These are phyloP conservation scores for Polyommatus icarus DNA, from an alignment of 2,888 invertebrate genomes.

Conservation along the genomic window DNA sequence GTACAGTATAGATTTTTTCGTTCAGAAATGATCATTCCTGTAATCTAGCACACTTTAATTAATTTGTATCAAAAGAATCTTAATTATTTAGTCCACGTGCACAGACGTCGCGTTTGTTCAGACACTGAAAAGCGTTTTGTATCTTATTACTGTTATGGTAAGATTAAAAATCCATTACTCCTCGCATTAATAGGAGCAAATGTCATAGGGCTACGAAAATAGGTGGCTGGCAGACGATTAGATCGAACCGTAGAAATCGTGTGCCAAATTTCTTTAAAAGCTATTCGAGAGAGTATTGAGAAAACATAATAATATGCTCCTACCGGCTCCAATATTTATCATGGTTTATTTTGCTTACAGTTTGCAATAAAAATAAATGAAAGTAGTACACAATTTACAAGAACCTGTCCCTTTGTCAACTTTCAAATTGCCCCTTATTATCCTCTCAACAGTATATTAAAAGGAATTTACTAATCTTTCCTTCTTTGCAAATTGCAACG, in stretches of 20 bases:
- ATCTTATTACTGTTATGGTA: slow-evolving; percentile 23
- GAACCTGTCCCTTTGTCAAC: not conserved
- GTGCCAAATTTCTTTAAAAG: slow-evolving; percentile 42
- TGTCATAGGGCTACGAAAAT: slow-evolving; percentile 46
- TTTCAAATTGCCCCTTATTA: not conserved
- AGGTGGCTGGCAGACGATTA: slow-evolving; percentile 44
- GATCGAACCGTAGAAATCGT: slow-evolving; percentile 38
- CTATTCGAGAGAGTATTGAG: slow-evolving; percentile 22
- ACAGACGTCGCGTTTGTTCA: not conserved
- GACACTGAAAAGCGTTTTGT: slow-evolving; percentile 1
- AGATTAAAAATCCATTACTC: slow-evolving; percentile 29
- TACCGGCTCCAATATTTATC: not conserved
- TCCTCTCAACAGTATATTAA: not conserved
- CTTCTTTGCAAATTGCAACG: too few relatives aligned
- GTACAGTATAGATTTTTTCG: not conserved
- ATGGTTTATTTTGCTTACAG: not conserved
- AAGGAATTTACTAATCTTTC: too few relatives aligned
- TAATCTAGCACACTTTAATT: slow-evolving; percentile 2
- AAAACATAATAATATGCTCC: not conserved
- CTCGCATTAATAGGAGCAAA: slow-evolving; percentile 37
- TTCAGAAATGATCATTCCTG: not conserved
- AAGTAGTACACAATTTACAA: not conserved
- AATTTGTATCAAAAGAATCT: not conserved
- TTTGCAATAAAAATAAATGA: slow-evolving; percentile 3
- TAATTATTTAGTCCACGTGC: slow-evolving; percentile 24